These are phyloP conservation scores for Channa argus DNA, from an alignment of 2,113 vertebrate genomes.

Conservation along the genomic window DNA sequence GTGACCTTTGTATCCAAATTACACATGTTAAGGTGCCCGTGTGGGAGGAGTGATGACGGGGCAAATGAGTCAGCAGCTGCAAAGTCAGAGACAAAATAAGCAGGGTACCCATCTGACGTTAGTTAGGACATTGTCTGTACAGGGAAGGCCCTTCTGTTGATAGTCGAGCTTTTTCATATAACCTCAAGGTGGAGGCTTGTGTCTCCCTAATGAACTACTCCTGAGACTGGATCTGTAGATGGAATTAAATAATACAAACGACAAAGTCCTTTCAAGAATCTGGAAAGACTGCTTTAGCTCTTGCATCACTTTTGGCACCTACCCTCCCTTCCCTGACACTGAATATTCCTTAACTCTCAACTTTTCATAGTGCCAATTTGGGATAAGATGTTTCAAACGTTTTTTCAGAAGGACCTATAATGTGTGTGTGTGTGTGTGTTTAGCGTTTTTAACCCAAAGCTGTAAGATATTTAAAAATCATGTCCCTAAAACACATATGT, in stretches of 20 bases:
- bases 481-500: too few relatives aligned
- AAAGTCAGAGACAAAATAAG: slow-evolving; percentile 23
- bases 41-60: slow-evolving; percentile 26
- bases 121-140: background rate
- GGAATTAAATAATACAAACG: slow-evolving; percentile 1
- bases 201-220: background rate
- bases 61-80: slow-evolving; percentile 34
- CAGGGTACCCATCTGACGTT: background rate
- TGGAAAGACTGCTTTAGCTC: slow-evolving; percentile 12
- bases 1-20: slow-evolving; percentile 68
- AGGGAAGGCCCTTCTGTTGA: background rate
- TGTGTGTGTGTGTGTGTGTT: too few relatives aligned
- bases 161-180: slow-evolving; percentile 11
- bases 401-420: too few relatives aligned
- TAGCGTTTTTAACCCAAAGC: too few relatives aligned
- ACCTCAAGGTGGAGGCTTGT: background rate
- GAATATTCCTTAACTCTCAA: slow-evolving; percentile 7
- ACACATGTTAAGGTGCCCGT: slow-evolving; percentile 22
- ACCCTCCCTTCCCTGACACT: slow-evolving; percentile 5
- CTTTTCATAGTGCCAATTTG: background rate
- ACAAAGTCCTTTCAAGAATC: slow-evolving; percentile 19
- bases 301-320: slow-evolving; percentile 17
- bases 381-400: too few relatives aligned
- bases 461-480: too few relatives aligned
- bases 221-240: slow-evolving; percentile 9